Base-by-base conservation (phyloP, 2,888 invertebrate species). In the Carterocephalus palaemon region DNA sequence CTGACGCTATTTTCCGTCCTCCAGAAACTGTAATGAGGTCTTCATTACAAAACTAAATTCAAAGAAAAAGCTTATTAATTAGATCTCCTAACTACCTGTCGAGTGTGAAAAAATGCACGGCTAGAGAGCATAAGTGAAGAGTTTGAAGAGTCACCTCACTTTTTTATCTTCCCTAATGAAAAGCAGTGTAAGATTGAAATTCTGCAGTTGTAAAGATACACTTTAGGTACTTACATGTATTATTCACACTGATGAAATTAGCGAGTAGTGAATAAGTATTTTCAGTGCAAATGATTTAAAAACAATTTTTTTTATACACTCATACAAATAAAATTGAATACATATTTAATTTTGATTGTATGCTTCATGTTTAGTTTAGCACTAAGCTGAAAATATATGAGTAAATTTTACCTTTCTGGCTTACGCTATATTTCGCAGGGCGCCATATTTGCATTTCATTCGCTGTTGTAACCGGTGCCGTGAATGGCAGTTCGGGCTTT, bases 401-500 rank as follows among this genome's bases (percentile, higher is more conserved):
- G 31, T 24, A 9, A 42, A 26, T 42, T 26, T 26, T 19, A 16
- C 16, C 3, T 20, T 26, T 39, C 10, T 22, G 39, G 13, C 28
- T 26, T 42, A 20, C 19, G 28, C 20, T 28, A 28, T 42, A 28
- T 34, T 42, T 26, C 28, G 15, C 10, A 9, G 15, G 36, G 36
- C 34, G 42, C 20, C 26, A 29, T 36, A 50, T 54, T 51, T 46
- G 48, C 51, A 51, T 52, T 51, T 55, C 50, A 46, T 49, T 47
- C 42, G 26, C 33, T 55, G 56, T 55, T 43, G 56, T 50, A 57
- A 57, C 48, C 43, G 43, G 28, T 46, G 39, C 33, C 33, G 47
- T 50, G 46, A 50, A 48, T 46, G 48, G 43, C 32, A 52, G 40
- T 17, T 41, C 47, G 41, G 42, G 47, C 45, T 47, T 49, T 51